Percentiles rank a stretch among this genome's conserved stretches.
These are phyloP conservation scores for Erynnis tages DNA, from an alignment of 2,888 invertebrate genomes.

Conservation along the genomic window DNA sequence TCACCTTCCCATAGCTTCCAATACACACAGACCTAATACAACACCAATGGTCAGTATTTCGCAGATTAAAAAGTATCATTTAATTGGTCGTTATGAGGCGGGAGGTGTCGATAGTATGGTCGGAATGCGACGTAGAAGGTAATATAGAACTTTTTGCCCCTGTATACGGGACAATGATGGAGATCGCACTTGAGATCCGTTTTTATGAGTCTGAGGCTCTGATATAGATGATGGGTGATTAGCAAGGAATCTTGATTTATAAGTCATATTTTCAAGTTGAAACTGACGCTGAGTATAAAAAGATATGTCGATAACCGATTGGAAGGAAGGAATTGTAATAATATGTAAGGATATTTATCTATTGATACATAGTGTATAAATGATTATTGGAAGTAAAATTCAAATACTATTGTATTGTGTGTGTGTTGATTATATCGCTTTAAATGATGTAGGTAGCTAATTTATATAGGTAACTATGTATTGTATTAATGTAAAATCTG, in stretches of 20 bases:
- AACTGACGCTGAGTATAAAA: neutral
- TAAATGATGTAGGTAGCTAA: too few relatives aligned
- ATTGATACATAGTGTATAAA: too few relatives aligned
- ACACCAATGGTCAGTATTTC: conserved; percentile 29
- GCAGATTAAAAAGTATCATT: conserved; percentile 37
- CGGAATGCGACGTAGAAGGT: conserved; percentile 30
- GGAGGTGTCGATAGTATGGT: conserved; percentile 35
- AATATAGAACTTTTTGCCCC: conserved; percentile 26
- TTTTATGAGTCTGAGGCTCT: conserved; percentile 17
- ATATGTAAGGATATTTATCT: too few relatives aligned
- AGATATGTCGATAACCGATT: too few relatives aligned
- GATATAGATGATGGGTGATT: conserved; percentile 9
- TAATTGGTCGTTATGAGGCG: conserved; percentile 36
- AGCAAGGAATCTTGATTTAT: conserved; percentile 8
- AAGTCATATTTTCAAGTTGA: neutral
- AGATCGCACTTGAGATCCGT: conserved; percentile 13
- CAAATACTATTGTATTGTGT: too few relatives aligned
- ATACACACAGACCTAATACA: neutral
- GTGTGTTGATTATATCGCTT: too few relatives aligned
- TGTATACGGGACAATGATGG: conserved; percentile 25
- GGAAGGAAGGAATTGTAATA: neutral
- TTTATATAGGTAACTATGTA: too few relatives aligned
- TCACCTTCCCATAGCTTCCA: neutral
- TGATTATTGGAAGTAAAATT: too few relatives aligned
- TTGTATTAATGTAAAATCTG: too few relatives aligned